Conservation (phyloP, 2,888 invertebrate genomes). For the Agrilus cyanescens region DNA sequence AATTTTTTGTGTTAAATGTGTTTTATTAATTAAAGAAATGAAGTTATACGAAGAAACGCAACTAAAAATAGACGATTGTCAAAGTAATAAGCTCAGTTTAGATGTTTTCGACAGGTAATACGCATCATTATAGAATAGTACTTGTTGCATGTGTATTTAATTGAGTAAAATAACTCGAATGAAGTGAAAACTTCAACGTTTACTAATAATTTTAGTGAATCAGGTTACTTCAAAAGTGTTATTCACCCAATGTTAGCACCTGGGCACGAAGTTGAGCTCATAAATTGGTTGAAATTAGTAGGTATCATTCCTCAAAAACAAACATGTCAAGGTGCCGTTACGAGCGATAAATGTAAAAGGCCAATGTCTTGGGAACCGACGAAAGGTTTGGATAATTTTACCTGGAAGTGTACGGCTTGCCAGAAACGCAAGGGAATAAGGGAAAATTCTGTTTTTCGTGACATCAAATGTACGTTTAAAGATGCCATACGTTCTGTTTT, state of each 20-base stretch:
- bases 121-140: too few relatives aligned
- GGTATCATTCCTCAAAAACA: constrained; percentile 35
- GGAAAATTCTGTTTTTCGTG: constrained; percentile 47
- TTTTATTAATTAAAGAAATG: too few relatives aligned
- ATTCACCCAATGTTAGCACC: constrained; percentile 39
- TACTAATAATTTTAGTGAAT: constrained; percentile 23
- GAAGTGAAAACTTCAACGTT: too few relatives aligned
- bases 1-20: too few relatives aligned
- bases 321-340: constrained; percentile 29
- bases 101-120: too few relatives aligned
- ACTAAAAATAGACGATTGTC: too few relatives aligned
- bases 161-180: too few relatives aligned
- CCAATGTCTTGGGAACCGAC: constrained; percentile 38
- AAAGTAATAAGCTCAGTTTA: too few relatives aligned
- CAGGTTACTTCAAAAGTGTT: constrained; percentile 36
- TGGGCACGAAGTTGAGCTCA: constrained; percentile 41
- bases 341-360: constrained; percentile 16
- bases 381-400: constrained; percentile 39
- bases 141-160: too few relatives aligned
- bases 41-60: too few relatives aligned
- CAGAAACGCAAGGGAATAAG: constrained; percentile 36
- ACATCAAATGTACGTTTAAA: constrained; percentile 49
- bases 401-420: constrained; percentile 40
- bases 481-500: constrained; percentile 47
- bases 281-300: constrained; percentile 40